Evolutionary conservation across 2,888 invertebrate species (phyloP).

Genomic region (Xestia ashworthii): DNA sequence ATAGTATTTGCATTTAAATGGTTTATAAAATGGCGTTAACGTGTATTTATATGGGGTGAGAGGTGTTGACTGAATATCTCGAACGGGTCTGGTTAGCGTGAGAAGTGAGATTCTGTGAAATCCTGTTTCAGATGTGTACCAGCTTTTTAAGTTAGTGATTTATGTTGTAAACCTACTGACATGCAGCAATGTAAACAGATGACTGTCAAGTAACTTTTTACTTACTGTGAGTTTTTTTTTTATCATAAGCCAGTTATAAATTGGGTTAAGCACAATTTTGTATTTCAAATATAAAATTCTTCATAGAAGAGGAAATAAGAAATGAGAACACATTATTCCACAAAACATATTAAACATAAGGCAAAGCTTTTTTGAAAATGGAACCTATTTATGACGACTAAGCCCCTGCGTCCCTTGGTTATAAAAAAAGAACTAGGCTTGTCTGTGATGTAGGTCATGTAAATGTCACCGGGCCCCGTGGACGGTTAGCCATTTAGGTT

Average conservation of each 20-base stretch:
- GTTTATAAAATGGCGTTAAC: constrained; percentile 23
- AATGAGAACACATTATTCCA: neutral
- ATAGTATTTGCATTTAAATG: constrained; percentile 50
- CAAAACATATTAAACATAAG: neutral
- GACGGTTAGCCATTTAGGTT: constrained; percentile 27
- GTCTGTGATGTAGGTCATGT: constrained; percentile 55
- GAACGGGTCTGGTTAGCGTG: constrained; percentile 25
- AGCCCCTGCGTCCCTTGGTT: neutral
- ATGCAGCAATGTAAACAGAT: neutral
- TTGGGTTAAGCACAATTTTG: no score
- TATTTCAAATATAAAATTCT: neutral
- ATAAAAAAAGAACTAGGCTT: constrained; percentile 50
- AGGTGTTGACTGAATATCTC: constrained; percentile 19
- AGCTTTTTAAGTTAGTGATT: neutral
- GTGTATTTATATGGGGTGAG: constrained; percentile 53
- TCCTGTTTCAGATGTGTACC: neutral
- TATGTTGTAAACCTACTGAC: neutral
- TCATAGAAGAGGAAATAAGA: neutral
- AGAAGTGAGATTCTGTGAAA: constrained; percentile 40
- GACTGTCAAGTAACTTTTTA: neutral
- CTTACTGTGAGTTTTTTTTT: neutral
- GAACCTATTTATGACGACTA: constrained; percentile 20
- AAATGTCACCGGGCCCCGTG: constrained; percentile 55
- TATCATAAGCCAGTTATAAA: neutral
- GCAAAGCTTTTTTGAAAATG: constrained; percentile 7